Evolutionary conservation across 2,888 invertebrate species (phyloP).

Genomic region (Drosophila niveifrons): DNA sequence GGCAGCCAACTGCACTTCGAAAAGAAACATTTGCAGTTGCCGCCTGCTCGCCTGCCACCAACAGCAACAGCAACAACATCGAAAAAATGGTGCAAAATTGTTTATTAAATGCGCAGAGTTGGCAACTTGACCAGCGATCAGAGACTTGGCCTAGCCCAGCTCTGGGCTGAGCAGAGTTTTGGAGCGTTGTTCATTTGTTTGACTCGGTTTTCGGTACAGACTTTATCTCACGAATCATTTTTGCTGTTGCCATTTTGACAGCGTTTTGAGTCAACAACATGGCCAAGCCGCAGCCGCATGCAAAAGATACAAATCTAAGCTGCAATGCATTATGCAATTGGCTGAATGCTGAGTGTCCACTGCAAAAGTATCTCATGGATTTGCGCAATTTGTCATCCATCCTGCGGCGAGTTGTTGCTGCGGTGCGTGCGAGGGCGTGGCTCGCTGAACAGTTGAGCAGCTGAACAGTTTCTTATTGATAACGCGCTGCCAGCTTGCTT

Average conservation of each 20-base stretch:
- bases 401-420: conserved; percentile 53
- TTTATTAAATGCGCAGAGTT: conserved; percentile 72
- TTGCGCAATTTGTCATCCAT: conserved; percentile 83
- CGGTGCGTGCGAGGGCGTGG: conserved; percentile 74
- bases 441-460: conserved; percentile 44
- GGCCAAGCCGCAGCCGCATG: conserved; percentile 60
- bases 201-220: conserved; percentile 16
- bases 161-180: conserved; percentile 33
- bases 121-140: conserved; percentile 33
- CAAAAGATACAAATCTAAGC: conserved; percentile 78
- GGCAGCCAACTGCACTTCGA: conserved; percentile 37
- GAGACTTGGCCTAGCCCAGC: conserved; percentile 57
- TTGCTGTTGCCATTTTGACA: conserved; percentile 75
- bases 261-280: conserved; percentile 80
- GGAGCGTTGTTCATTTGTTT: conserved; percentile 58
- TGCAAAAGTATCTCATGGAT: conserved; percentile 79
- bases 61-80: not conserved
- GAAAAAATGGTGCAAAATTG: conserved; percentile 73
- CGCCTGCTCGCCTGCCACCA: conserved; percentile 22
- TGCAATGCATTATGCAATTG: conserved; percentile 71
- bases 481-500: conserved; percentile 66
- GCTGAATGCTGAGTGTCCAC: conserved; percentile 55
- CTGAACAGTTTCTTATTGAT: conserved; percentile 72
- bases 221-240: conserved; percentile 77
- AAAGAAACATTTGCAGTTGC: conserved; percentile 37